Base-by-base conservation (phyloP, 2,797 vertebrate species). In the Cirrhinus mrigala region DNA sequence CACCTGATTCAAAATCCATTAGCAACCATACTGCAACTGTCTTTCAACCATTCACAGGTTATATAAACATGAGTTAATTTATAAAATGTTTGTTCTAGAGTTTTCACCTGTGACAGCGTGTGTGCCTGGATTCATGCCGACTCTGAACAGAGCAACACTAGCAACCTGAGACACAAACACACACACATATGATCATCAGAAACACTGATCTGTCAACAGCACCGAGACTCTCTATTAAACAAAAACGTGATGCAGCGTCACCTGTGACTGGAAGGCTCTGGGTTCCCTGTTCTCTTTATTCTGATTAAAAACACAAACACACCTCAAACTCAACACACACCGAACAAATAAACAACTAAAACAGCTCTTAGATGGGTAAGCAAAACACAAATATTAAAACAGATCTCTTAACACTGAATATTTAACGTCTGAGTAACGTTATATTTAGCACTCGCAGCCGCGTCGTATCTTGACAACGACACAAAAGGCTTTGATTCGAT, bases 231-330 rank as follows among this genome's bases (percentile, higher is more conserved):
- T 16, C 24, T 50, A n/a, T n/a, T 18, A 77, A 24, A 22, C 22
- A 12, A 3, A 18, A 18, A 1, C 4, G 1, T 33, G 22, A 48
- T 33, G 12, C 33, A 20, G 27, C 9, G 16, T 92, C 91, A 96
- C 95, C 84, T 88, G 91, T 88, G 91, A 89, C 48, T 90, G 90
- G 8, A 83, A 86, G 70, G 12, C 66, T 69, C 77, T 91, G 24
- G 95, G 95, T 22, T 95, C 90, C 70, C 89, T 70, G 90, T 96
- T 96, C 87, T 96, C 95, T 74, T 96, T 96, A 90, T 96, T 95
- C 95, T 96, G 91, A 79, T 82, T 15, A 48, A 79, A 89, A 20
- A 74, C 4, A 71, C 11, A n/a, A 4, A 80, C 1, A 48, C 6
- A n/a, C 24, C 22, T 66, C 2, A 64, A 37, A 75, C 4, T 75